Evolutionary conservation across 2,888 invertebrate genomes (phyloP), one percentile per base, ranked within the genome.

Genomic region (Drosophila demipolita): DNA sequence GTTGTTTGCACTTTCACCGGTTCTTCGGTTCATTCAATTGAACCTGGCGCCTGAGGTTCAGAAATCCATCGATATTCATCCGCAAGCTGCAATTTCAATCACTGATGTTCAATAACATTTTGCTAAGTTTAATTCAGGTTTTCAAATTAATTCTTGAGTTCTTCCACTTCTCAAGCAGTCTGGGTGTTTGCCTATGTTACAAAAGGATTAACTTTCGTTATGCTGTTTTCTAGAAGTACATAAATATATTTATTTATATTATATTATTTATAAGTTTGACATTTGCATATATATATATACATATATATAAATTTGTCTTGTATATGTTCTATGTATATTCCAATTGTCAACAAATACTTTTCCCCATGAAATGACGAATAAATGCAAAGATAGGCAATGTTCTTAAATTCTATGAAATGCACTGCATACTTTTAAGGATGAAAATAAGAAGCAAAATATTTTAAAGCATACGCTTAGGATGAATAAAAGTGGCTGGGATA

Each of bases 201-300:
- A 20, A 90, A 55, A 68, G 80, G 69, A 80, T 83, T 88, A 67
- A 74, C 69, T 12, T 45, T 20, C 12, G 83, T 80, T 88, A 86
- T 77, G 86, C 90, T 86, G 80, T 82, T 73, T 76, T 81, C 75
- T 72, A 76, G 74, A 57, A 59, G 80, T 79, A 89, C 86, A 59
- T 83, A 71, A 73, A 73, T 61, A 17, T 38, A 38, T 8, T 38
- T 45, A 45, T 20, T 3, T 45, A 20, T 20, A 9, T n/a, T 29
- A 29, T 29, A 29, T 26, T 26, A 26, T 26, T 26, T 23, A 2
- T 23, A 23, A 23, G 23, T 23, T 23, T 2, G 23, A 11, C n/a
- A 40, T 4, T 2, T 11, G n/a, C 11, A 40, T 9, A 7, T 36
- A 3, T 38, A 38, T 38, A 3, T 42, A 7, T 36, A 3, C 17